Conservation (phyloP, 2,797 vertebrate species). For the Sebastes wilsoni region DNA sequence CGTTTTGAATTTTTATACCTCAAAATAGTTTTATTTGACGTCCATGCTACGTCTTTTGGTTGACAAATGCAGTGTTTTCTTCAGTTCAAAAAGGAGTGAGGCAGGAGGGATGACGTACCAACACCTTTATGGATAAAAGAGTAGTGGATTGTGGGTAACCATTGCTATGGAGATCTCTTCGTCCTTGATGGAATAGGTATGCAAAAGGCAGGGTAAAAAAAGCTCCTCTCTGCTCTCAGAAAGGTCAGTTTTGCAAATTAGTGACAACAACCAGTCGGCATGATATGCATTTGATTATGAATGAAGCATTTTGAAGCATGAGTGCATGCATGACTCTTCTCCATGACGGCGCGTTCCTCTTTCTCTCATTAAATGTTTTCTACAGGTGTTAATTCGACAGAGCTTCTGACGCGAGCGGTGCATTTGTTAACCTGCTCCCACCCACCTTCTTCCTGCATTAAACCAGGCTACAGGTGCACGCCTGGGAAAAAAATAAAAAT, state of each 20-base stretch:
- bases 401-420: background rate
- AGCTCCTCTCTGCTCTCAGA: background rate
- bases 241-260: background rate
- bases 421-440: conserved; percentile 8
- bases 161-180: background rate
- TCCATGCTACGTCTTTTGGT: background rate
- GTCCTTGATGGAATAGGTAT: background rate
- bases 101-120: background rate
- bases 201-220: background rate
- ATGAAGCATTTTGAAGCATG: conserved; percentile 72
- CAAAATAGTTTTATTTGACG: background rate
- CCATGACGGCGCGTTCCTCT: conserved; percentile 11
- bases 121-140: conserved; percentile 7
- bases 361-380: conserved; percentile 13
- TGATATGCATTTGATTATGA: conserved; percentile 55
- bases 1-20: background rate
- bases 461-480: conserved; percentile 1
- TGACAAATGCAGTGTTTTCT: background rate
- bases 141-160: conserved; percentile 18
- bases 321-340: conserved; percentile 57
- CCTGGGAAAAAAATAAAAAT: background rate
- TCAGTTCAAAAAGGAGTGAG: background rate
- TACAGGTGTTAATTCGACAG: conserved; percentile 7
- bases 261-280: conserved; percentile 27
- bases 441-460: conserved; percentile 2